Conservation (phyloP, 2,797 vertebrate species). For the Centropyge bicolor region DNA sequence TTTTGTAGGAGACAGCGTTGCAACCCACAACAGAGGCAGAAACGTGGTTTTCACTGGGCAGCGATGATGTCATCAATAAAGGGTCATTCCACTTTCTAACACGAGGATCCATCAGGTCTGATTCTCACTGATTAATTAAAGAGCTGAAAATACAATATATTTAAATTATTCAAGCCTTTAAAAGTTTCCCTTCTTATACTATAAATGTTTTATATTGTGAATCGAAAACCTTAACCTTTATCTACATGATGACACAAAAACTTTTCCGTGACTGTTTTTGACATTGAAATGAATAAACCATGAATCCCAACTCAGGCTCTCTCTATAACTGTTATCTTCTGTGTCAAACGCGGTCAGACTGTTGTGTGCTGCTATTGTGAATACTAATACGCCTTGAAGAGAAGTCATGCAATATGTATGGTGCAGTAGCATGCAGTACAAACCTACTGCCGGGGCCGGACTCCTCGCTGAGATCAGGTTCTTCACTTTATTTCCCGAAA, state of each 20-base stretch:
- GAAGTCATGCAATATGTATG: slow-evolving; percentile 49
- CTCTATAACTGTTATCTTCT: not conserved
- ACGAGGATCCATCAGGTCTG: not conserved
- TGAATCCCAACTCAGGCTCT: not conserved
- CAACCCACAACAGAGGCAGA: no score
- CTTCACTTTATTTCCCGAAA: slow-evolving; percentile 42
- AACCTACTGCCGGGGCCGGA: slow-evolving; percentile 37
- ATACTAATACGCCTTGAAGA: slow-evolving; percentile 20
- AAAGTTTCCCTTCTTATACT: not conserved
- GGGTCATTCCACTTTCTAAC: not conserved
- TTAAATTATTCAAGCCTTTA: no score
- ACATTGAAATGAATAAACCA: slow-evolving; percentile 10
- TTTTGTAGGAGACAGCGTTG: not conserved
- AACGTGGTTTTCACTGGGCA: not conserved
- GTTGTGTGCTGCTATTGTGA: slow-evolving; percentile 17
- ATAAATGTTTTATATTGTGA: not conserved
- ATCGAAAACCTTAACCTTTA: not conserved
- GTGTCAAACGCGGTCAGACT: slow-evolving; percentile 3
- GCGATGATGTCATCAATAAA: not conserved
- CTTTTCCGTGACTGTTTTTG: not conserved
- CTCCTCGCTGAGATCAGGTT: slow-evolving; percentile 40
- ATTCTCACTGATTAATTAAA: not conserved
- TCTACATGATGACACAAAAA: not conserved
- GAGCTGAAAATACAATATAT: not conserved
- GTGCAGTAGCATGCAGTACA: slow-evolving; percentile 60